Conservation (phyloP, 2,888 invertebrate genomes). For the Tenthredo livida region DNA sequence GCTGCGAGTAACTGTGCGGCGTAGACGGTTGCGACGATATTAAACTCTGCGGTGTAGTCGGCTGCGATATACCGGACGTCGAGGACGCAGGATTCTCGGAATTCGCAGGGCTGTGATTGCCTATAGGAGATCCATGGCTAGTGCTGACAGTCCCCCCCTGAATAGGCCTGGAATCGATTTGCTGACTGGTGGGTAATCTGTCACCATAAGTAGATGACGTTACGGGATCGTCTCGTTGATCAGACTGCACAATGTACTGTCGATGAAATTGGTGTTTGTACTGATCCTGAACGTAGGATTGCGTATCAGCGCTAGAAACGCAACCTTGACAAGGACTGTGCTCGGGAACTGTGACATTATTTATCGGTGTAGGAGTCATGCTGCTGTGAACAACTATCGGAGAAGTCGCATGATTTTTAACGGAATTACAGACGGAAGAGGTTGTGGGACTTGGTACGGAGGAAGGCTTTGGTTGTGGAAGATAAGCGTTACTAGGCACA, state of each 20-base stretch:
- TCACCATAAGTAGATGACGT: slow-evolving; percentile 85
- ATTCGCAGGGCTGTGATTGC: slow-evolving; percentile 79
- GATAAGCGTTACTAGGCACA: slow-evolving; percentile 63
- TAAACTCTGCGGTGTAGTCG: slow-evolving; percentile 73
- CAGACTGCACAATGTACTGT: slow-evolving; percentile 70
- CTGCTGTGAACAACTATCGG: slow-evolving; percentile 76
- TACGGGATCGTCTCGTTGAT: slow-evolving; percentile 80
- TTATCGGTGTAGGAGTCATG: slow-evolving; percentile 72
- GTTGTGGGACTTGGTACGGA: slow-evolving; percentile 72
- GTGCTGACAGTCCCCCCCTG: slow-evolving; percentile 93
- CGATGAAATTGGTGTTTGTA: slow-evolving; percentile 71
- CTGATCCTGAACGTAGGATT: slow-evolving; percentile 71
- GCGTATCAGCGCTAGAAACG: slow-evolving; percentile 71
- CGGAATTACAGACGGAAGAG: slow-evolving; percentile 64
- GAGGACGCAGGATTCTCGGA: slow-evolving; percentile 77
- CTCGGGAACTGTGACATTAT: slow-evolving; percentile 70
- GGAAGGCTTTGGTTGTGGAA: slow-evolving; percentile 71
- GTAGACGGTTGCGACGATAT: slow-evolving; percentile 74
- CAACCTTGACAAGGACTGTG: slow-evolving; percentile 67
- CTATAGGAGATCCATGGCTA: slow-evolving; percentile 87
- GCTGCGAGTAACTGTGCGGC: slow-evolving; percentile 74
- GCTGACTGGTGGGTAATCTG: slow-evolving; percentile 78
- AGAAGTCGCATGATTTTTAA: slow-evolving; percentile 74
- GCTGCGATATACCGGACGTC: slow-evolving; percentile 71
- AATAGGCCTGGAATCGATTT: slow-evolving; percentile 86